Base-by-base conservation (phyloP, 2,113 vertebrate genomes). In the Picathartes gymnocephalus region DNA sequence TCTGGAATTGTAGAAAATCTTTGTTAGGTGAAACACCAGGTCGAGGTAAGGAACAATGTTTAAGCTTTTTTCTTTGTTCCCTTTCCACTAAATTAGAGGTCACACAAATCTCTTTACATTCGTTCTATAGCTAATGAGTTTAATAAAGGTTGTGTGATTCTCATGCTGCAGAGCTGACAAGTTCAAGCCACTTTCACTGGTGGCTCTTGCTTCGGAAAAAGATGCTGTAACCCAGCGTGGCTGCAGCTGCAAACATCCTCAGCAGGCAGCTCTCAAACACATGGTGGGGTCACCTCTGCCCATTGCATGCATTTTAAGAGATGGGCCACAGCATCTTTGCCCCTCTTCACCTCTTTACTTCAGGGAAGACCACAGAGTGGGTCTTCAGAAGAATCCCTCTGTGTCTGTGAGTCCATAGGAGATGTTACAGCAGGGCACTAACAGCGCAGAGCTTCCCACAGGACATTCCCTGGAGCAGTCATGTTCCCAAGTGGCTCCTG, bases 191-290 rank as follows among this genome's bases (percentile, higher is more conserved):
- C 53, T 37, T 17, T 22, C 64, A 27, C 25, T 12, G 6, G 24
- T 18, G 25, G 11, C 17, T 31, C 57, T 10, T 20, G 50, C 51
- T 44, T 44, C 70, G 61, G 81, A 61, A 27, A 12, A n/a, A n/a
- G 69, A 3, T 22, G n/a, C 42, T 44, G 40, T 6, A 11, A 44
- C 18, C 6, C 54, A 42, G 28, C 0, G 1, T 6, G 76, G 17
- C 5, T 20, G 19, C 7, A 65, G 69, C 50, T 87, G 44, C 11
- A 5, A 7, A 7, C 33, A 6, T 11, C 58, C 60, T 31, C 27
- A 28, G 35, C 8, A 6, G 2, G 15, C 48, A 28, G 16, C 9
- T 56, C 68, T 37, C 40, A 5, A 4, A 22, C 37, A 7, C 21
- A 0, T 0, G 18, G 13, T 9, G 44, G 60, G 50, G 13, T 23